These are phyloP conservation scores for Neria commutata DNA, from an alignment of 2,888 invertebrate genomes.

Conservation along the genomic window DNA sequence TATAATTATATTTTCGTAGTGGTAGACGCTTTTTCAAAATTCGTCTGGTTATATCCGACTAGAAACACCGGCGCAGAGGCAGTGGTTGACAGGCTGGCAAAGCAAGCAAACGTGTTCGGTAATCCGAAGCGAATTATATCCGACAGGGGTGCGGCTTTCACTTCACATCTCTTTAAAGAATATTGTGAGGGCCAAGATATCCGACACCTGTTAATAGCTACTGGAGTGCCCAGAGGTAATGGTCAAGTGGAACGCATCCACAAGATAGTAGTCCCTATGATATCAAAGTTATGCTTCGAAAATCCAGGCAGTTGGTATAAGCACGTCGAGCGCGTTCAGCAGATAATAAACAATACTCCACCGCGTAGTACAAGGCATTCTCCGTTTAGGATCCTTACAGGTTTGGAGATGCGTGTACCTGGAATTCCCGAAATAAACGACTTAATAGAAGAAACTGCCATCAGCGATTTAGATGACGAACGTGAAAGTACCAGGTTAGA, in stretches of 20 bases:
- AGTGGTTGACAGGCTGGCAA: not conserved
- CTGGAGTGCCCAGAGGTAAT: not conserved
- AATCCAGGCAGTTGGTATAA: not conserved
- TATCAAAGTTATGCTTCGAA: not conserved
- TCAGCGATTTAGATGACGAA: not conserved
- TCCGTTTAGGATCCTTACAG: constrained; percentile 7
- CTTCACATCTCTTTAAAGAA: not conserved
- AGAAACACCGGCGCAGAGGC: not conserved
- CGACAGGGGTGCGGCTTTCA: not conserved
- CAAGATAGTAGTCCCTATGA: not conserved
- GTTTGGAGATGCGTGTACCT: not conserved
- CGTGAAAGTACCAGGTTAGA: not conserved
- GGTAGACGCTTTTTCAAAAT: no score
- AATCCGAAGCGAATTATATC: not conserved
- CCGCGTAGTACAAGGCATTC: not conserved
- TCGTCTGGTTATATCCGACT: no score
- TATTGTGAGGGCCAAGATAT: not conserved
- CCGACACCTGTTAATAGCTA: not conserved
- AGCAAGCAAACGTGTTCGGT: not conserved
- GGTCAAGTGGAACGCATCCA: constrained; percentile 4
- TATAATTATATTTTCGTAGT: no score
- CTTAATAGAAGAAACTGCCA: not conserved
- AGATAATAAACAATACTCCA: not conserved
- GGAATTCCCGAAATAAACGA: not conserved
- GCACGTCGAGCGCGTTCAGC: constrained; percentile 4